Percentiles rank a stretch among this genome's conserved stretches.
Evolutionary conservation across 2,888 invertebrate species (phyloP).

Genomic region (Octonoba sinensis): DNA sequence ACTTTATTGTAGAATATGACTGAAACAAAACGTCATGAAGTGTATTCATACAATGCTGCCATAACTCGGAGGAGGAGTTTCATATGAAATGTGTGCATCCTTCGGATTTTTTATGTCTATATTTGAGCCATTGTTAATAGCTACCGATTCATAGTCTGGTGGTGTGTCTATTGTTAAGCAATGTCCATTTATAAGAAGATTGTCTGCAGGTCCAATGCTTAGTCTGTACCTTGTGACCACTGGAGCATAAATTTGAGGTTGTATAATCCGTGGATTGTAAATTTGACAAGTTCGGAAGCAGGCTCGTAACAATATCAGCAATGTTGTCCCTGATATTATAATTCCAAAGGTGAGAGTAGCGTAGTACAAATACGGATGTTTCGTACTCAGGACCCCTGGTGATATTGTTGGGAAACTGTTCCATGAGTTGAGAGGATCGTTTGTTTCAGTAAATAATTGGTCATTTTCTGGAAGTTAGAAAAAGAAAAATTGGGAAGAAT

Average conservation of each 20-base stretch:
- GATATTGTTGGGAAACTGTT: neutral
- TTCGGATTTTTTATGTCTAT: neutral
- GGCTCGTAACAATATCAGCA: slow-evolving; percentile 13
- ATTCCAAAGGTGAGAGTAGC: slow-evolving; percentile 20
- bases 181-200: slow-evolving; percentile 16
- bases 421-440: slow-evolving; percentile 7
- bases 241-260: neutral
- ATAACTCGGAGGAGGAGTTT: slow-evolving; percentile 46
- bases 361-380: slow-evolving; percentile 35
- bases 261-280: neutral
- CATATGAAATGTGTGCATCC: slow-evolving; percentile 3
- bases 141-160: slow-evolving; percentile 26
- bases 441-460: neutral
- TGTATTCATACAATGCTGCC: slow-evolving; percentile 4
- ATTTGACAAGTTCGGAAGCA: slow-evolving; percentile 9
- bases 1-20: too few species aligned
- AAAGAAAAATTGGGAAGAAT: slow-evolving; percentile 14
- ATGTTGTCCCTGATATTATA: slow-evolving; percentile 28
- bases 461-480: slow-evolving; percentile 24
- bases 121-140: too few species aligned
- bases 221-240: slow-evolving; percentile 5
- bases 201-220: slow-evolving; percentile 11
- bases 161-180: slow-evolving; percentile 12
- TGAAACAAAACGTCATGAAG: too few species aligned
- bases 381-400: slow-evolving; percentile 9